phyloP scores from a whole-genome alignment of 1,140 invertebrate species.

The Theocolax elegans region DNA sequence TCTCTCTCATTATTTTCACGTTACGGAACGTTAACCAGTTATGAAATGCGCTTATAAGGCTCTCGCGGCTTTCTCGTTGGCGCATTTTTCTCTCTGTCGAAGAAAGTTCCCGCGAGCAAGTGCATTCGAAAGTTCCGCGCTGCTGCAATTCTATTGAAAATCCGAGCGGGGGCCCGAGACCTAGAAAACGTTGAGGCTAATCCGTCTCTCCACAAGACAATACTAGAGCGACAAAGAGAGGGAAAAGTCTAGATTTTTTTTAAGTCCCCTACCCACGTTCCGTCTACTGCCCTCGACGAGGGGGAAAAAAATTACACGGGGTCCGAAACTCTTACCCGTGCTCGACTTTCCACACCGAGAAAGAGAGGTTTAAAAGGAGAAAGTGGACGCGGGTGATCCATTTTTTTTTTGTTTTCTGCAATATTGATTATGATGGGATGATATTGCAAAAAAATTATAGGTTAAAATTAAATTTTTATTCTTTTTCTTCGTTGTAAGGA shows the following conservation, averaged over 20 bases:
- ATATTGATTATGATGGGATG: too few relatives aligned
- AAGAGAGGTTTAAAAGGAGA: background rate
- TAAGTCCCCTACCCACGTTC: too few relatives aligned
- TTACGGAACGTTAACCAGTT: constrained; percentile 32
- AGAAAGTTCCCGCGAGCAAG: constrained; percentile 35
- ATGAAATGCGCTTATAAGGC: constrained; percentile 40
- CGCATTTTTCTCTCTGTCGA: constrained; percentile 8
- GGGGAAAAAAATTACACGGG: constrained; percentile 1
- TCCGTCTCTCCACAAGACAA: constrained; percentile 23
- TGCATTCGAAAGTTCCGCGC: constrained; percentile 38
- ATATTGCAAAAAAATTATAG: too few relatives aligned
- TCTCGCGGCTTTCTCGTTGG: constrained; percentile 4
- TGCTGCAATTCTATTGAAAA: constrained; percentile 35
- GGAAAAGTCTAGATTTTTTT: background rate
- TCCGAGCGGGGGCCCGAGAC: constrained; percentile 15
- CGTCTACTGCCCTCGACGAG: background rate
- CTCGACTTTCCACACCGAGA: constrained; percentile 8
- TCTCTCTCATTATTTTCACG: constrained; percentile 26
- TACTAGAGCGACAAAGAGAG: background rate
- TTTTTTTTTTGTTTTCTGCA: background rate
- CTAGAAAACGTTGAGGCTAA: constrained; percentile 31
- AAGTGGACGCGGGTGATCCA: constrained; percentile 1
- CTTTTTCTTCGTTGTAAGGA: too few relatives aligned
- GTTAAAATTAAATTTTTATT: too few relatives aligned
- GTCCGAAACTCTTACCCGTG: constrained; percentile 7